phyloP scores from a whole-genome alignment of 92 coral and sea anemone genomes.

The Actinernus sp. region DNA sequence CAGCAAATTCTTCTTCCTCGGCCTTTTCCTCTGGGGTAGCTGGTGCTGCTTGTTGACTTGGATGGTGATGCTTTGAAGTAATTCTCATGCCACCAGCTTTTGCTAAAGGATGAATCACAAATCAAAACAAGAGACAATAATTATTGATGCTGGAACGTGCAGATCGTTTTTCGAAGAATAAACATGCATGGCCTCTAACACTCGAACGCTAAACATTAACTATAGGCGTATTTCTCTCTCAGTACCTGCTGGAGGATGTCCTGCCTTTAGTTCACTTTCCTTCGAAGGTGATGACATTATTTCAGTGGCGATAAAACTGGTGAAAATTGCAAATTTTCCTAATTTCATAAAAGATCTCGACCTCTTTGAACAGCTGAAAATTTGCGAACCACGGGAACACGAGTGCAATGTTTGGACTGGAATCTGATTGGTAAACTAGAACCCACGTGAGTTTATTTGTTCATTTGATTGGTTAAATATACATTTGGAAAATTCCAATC shows the following conservation, averaged over 20 bases:
- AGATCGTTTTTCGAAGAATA: too few species aligned
- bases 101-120: constrained; percentile 49
- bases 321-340: background rate
- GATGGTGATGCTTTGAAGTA: constrained; percentile 80
- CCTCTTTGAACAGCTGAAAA: background rate
- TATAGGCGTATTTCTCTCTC: background rate
- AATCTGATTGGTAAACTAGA: background rate
- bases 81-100: constrained; percentile 99
- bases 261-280: constrained; percentile 88
- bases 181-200: background rate
- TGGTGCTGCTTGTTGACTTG: constrained; percentile 67
- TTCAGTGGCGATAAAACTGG: background rate
- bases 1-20: constrained; percentile 97
- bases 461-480: constrained; percentile 17
- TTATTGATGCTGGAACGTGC: too few species aligned
- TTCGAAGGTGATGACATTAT: constrained; percentile 78
- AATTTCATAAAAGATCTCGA: background rate
- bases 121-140: constrained; percentile 4
- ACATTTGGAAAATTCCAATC: too few species aligned
- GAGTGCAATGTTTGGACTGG: background rate
- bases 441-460: background rate
- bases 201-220: background rate
- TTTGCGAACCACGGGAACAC: background rate
- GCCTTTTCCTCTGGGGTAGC: constrained; percentile 94
- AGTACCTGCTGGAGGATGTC: constrained; percentile 99